Evolutionary conservation across 2,113 vertebrate genomes (phyloP), one percentile per base, ranked within the genome.

Genomic region (Eira barbara): DNA sequence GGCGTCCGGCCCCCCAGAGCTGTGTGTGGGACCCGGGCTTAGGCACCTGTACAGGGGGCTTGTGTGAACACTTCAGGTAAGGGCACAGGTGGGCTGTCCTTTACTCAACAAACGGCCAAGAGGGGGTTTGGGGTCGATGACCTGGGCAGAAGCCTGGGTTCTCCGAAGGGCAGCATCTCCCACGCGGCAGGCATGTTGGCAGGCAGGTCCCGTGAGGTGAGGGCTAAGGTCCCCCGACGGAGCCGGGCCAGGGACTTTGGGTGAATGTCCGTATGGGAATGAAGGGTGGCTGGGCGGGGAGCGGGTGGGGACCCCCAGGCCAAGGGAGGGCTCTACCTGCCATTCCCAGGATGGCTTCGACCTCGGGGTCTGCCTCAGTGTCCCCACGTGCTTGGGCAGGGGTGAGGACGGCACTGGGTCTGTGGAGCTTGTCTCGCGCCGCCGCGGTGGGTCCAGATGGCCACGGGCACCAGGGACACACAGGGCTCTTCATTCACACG

Each of bases 161-260:
- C 27, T 42, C 74, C 0, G 23, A n/a, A 74, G 49, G 78, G 23
- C 79, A 18, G 39, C 0, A 0, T 39, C 34, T 74, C n/a, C 6
- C 25, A 4, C 2, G 31, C 84, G 21, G 10, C 4, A 4, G 39
- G 57, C 31, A 1, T 4, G 74, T 31, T 11, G 20, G 36, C 29
- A 4, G 49, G 47, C 29, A 27, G 71, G 2, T 12, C 34, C n/a
- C 0, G 1, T 2, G 78, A 57, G 47, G 29, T 36, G 29, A 74
- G 42, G 49, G 4, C 1, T 5, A 25, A 20, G 52, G 13, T 1
- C 1, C 13, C 34, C 4, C 25, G 1, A 1, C 0, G 1, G 23
- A 6, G 55, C n/a, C 39, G 61, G n/a, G 81, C 42, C 20, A 11
- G 63, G 39, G 27, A 27, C 34, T 34, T 12, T 39, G 0, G 15